Evolutionary conservation across 2,113 vertebrate genomes (phyloP).

Genomic region (Zosterops hypoxanthus): DNA sequence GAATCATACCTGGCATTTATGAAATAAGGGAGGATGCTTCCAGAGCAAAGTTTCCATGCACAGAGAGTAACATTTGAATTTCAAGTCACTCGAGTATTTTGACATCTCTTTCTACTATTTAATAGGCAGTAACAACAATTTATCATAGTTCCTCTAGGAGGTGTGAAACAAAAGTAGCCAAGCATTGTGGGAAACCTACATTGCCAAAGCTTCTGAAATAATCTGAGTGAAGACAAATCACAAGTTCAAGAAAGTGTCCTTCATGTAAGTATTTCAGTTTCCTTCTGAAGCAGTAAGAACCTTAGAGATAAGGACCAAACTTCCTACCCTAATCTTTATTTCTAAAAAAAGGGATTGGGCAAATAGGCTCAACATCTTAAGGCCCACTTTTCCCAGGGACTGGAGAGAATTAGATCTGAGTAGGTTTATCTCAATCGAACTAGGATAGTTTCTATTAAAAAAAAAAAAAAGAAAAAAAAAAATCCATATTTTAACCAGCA

Average conservation of each 20-base stretch:
- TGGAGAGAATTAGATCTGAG: constrained; percentile 66
- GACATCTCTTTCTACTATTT: constrained; percentile 28
- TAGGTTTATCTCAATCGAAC: constrained; percentile 69
- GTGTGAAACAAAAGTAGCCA: constrained; percentile 37
- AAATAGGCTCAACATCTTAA: constrained; percentile 67
- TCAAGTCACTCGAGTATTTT: constrained; percentile 5
- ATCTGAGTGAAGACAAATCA: constrained; percentile 59
- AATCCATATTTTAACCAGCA: constrained; percentile 58
- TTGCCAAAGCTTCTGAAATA: constrained; percentile 33
- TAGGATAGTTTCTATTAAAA: constrained; percentile 35
- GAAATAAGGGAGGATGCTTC: neutral
- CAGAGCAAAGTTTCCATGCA: neutral
- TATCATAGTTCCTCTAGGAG: constrained; percentile 24
- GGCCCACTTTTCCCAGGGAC: constrained; percentile 58
- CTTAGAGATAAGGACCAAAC: constrained; percentile 64
- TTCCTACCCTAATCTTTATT: constrained; percentile 65
- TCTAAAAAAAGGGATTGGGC: constrained; percentile 66
- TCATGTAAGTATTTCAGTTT: constrained; percentile 65
- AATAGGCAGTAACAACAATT: constrained; percentile 47
- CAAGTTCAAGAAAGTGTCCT: constrained; percentile 59
- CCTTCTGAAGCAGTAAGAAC: constrained; percentile 61
- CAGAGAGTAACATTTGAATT: neutral
- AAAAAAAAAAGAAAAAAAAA: neutral
- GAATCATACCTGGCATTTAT: neutral
- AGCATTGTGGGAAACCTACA: constrained; percentile 46